Evolutionary conservation across 1,140 invertebrate species (phyloP).

Genomic region (Macrotrachela quadricornifera): DNA sequence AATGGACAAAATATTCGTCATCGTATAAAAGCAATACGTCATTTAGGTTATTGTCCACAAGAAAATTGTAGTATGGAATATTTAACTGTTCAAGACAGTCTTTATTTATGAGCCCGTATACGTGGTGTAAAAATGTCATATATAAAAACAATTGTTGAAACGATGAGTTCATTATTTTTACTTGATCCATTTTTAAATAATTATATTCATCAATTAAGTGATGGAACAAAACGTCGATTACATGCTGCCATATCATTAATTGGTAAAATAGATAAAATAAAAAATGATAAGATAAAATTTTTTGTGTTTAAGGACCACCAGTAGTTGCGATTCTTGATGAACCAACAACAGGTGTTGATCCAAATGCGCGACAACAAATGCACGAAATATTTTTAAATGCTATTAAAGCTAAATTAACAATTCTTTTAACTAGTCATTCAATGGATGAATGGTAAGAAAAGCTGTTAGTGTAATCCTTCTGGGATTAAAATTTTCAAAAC

Average conservation of each 20-base stretch:
- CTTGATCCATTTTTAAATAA: no score
- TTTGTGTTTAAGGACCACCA: conserved; percentile 31
- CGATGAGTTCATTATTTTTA: not conserved
- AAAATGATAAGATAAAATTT: conserved; percentile 36
- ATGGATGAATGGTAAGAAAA: conserved; percentile 38
- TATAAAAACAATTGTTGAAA: not conserved
- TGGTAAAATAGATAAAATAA: conserved; percentile 48
- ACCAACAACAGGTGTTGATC: conserved; percentile 46
- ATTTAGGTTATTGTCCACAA: conserved; percentile 41
- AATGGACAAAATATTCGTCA: conserved; percentile 46
- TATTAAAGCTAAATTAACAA: conserved; percentile 40
- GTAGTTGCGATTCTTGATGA: conserved; percentile 30
- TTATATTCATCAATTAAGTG: conserved; percentile 27
- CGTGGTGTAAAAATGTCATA: conserved; percentile 38
- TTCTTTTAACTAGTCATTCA: conserved; percentile 13
- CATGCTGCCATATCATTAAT: conserved; percentile 35
- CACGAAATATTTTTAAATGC: conserved; percentile 26
- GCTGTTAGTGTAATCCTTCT: no score
- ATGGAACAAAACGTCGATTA: conserved; percentile 33
- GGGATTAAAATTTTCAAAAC: no score
- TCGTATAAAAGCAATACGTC: conserved; percentile 24
- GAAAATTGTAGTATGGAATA: conserved; percentile 55
- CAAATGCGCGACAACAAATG: conserved; percentile 34
- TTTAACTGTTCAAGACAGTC: conserved; percentile 52
- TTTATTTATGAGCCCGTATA: conserved; percentile 49